Percentiles rank a stretch among this genome's conserved stretches.
Conservation (phyloP, 2,113 vertebrate genomes). For the Calyptommatus sinebrachiatus region DNA sequence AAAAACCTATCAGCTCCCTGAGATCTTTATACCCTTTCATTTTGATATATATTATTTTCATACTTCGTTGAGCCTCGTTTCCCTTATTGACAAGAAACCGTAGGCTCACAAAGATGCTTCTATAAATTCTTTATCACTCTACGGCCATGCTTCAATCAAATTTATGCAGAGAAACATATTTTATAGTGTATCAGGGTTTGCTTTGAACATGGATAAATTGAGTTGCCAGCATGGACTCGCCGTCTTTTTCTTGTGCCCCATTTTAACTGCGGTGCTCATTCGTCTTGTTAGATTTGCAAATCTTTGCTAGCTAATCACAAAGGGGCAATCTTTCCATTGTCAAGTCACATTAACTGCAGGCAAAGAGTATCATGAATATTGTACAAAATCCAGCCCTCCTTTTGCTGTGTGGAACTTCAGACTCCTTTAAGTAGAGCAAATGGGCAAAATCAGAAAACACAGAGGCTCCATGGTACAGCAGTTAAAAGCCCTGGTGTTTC, state of each 20-base stretch:
- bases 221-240: slow-evolving; percentile 16
- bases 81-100: slow-evolving; percentile 55
- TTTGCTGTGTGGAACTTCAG: slow-evolving; percentile 37
- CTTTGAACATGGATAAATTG: slow-evolving; percentile 22
- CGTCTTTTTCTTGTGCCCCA: neutral
- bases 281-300: slow-evolving; percentile 37
- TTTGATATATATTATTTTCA: neutral
- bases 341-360: slow-evolving; percentile 59
- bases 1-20: no score
- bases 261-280: slow-evolving; percentile 15
- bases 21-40: no score
- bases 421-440: slow-evolving; percentile 47
- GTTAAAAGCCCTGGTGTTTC: no score
- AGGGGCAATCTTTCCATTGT: slow-evolving; percentile 57
- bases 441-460: slow-evolving; percentile 28
- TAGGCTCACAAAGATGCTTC: slow-evolving; percentile 50
- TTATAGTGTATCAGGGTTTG: neutral
- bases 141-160: slow-evolving; percentile 36
- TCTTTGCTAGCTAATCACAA: slow-evolving; percentile 37
- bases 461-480: no score
- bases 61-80: slow-evolving; percentile 4
- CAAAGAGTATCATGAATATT: slow-evolving; percentile 52
- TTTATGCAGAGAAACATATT: neutral
- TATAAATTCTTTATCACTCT: slow-evolving; percentile 53
- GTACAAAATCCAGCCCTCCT: slow-evolving; percentile 25